Evolutionary conservation across 2,888 invertebrate genomes (phyloP).

Genomic region (Drosophila stalkeri): DNA sequence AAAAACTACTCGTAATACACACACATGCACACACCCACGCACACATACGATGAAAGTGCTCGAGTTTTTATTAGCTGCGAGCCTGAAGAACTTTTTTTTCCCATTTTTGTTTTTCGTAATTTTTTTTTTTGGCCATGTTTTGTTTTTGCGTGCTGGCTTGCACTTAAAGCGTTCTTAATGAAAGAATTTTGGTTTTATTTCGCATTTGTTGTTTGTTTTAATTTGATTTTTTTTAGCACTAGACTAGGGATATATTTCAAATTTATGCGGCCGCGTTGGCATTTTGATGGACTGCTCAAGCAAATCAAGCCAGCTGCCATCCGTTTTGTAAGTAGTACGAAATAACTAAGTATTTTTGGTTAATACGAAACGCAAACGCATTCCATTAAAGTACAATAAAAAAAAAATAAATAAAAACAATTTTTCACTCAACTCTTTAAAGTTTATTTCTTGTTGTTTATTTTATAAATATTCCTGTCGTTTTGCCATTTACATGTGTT

Average conservation of each 20-base stretch:
- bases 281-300: constrained; percentile 43
- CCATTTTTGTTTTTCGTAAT: background rate
- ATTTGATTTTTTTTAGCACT: constrained; percentile 69
- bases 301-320: constrained; percentile 11
- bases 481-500: constrained; percentile 69
- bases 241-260: constrained; percentile 50
- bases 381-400: background rate
- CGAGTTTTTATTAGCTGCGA: constrained; percentile 66
- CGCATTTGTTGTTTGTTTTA: constrained; percentile 63
- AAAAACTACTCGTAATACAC: constrained; percentile 75
- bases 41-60: constrained; percentile 32
- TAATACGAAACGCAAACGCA: background rate
- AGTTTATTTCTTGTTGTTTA: constrained; percentile 55
- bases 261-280: constrained; percentile 58
- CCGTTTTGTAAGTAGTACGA: constrained; percentile 30
- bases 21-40: constrained; percentile 18
- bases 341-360: constrained; percentile 21
- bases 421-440: constrained; percentile 56
- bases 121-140: constrained; percentile 30
- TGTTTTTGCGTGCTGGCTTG: constrained; percentile 70
- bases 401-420: background rate
- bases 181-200: constrained; percentile 71
- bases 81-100: constrained; percentile 55
- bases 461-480: constrained; percentile 79
- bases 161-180: constrained; percentile 72